Base-by-base conservation (phyloP, 2,797 vertebrate genomes). In the Rhincodon typus region DNA sequence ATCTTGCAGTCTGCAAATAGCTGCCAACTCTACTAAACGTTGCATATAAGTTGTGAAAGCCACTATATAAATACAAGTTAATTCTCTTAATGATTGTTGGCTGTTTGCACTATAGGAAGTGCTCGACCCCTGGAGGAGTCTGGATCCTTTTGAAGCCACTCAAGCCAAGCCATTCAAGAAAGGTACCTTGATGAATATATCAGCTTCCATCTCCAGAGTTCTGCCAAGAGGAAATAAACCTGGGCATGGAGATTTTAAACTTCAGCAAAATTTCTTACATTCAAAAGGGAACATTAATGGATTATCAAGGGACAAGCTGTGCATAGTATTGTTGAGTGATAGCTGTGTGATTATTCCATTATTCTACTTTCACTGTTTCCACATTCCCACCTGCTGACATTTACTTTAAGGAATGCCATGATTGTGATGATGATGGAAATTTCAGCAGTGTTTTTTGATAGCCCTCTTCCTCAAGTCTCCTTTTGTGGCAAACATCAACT, bases 101-200 rank as follows among this genome's bases (percentile, higher is more conserved):
- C 0, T 97, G 1, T 95, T 46, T 96, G 8, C 34, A 17, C 87
- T 96, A 77, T 96, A 99, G 98, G 98, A 98, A 96, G 93, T 96
- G 23, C 84, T 95, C 3, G 97, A 98, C 84, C 97, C 97, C 0
- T 99, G 99, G 99, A 96, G 96, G 30, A 97, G 98, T 96, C 97
- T 98, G 0, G 98, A 99, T 96, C 98, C 98, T 8, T 99, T 99
- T 0, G 93, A 96, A 0, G 96, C 96, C 0, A 94, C 97, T 0
- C 98, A 97, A 53, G 97, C 98, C 0, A 99, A 98, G 90, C 98
- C 98, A 0, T 97, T 98, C 0, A 98, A 97, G 97, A 96, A 97
- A 97, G 99, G 99, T 99, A 95, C 23, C n/a, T 23, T 13, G 0
- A 4, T 93, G 34, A 69, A 25, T 67, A 12, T 69, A 6, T 42